Percentiles rank a stretch among this genome's conserved stretches.
phyloP scores from a whole-genome alignment of 2,113 vertebrate genomes.

The Psammodynastes pulverulentus region DNA sequence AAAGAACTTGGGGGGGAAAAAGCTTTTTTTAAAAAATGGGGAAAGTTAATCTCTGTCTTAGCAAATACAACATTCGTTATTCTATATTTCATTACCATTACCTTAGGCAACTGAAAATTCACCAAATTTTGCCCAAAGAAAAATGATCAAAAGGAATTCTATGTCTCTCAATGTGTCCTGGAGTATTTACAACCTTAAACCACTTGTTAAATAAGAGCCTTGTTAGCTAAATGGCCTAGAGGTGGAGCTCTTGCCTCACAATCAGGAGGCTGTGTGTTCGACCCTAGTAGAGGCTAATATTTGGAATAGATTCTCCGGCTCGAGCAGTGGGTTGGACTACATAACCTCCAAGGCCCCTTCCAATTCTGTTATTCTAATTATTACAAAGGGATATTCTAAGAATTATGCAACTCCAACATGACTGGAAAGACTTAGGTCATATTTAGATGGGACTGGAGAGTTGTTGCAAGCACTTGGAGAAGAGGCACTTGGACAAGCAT shows the following conservation, averaged over 20 bases:
- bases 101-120: neutral
- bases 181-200: neutral
- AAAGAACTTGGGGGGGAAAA: neutral
- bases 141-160: neutral
- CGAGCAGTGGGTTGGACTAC: too few relatives aligned
- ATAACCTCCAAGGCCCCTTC: too few relatives aligned
- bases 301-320: too few relatives aligned
- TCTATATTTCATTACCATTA: neutral
- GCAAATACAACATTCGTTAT: neutral
- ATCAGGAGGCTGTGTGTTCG: too few relatives aligned
- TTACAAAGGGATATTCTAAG: conserved; percentile 25
- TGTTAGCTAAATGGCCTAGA: too few relatives aligned
- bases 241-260: too few relatives aligned
- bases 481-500: neutral
- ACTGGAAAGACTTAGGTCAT: conserved; percentile 15
- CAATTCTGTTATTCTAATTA: too few relatives aligned
- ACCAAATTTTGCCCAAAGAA: conserved; percentile 20
- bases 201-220: conserved; percentile 19
- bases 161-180: neutral
- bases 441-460: neutral
- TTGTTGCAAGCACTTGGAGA: neutral
- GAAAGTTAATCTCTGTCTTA: neutral
- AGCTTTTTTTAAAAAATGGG: neutral
- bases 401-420: conserved; percentile 31
- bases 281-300: too few relatives aligned